Evolutionary conservation across 2,797 vertebrate species (phyloP), one percentile per base, ranked within the genome.

Genomic region (Pangasius djambal): DNA sequence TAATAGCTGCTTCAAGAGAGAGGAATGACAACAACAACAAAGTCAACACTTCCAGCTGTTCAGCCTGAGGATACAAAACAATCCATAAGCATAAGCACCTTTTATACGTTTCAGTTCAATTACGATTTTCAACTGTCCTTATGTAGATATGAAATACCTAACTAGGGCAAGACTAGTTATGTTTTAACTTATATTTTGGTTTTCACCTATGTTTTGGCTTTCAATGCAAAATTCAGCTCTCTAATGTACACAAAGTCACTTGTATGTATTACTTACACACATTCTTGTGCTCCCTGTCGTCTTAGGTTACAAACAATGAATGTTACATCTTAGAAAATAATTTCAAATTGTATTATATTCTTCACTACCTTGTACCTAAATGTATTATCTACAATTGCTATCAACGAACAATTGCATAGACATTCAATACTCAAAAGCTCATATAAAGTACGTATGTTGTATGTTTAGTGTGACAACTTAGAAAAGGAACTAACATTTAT

Each of bases 1-100:
- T 61, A 67, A 89, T 79, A 89, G 79, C 86, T 79, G 74, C 63
- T 63, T 28, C 10, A 79, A 63, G 67, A 90, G 75, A 90, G 89
- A 87, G 79, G 70, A 86, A 55, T 37, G 67, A 81, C 74, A 81
- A 85, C 74, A 81, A 85, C 74, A 87, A 59, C 12, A 44, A 34
- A 37, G 20, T 40, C 61, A 86, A 75, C 83, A 74, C 63, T 50
- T 89, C 50, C 34, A 79, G 31, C 82, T 86, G 89, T 72, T 74
- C 55, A 61, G 83, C 70, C 8, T 75, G 72, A 77, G 48, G 37
- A 57, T 9, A 37, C 86, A 84, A 87, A 63, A 70, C 8, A 31
- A 67, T 77, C 16, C 52, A 89, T 81, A 77, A 6, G 25, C 72
- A 85, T 48, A 86, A 48, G 50, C 28, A 70, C 48, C 2, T 40